These are phyloP conservation scores for Tichodroma muraria DNA, from an alignment of 2,113 vertebrate genomes.

Conservation along the genomic window DNA sequence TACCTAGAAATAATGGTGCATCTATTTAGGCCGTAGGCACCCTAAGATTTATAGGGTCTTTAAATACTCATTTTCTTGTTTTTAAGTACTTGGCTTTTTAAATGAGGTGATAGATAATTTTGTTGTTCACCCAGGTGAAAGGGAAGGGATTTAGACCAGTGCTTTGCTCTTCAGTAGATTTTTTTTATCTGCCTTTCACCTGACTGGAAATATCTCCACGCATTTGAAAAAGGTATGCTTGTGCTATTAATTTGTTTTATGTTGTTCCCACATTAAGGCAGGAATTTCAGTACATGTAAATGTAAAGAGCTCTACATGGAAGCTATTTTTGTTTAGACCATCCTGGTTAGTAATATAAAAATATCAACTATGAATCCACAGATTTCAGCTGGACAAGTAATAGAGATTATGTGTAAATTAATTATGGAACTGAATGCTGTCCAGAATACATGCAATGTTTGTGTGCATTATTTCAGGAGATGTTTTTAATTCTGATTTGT, in stretches of 20 bases:
- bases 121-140: background rate
- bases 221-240: background rate
- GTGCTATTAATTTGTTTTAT: background rate
- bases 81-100: slow-evolving; percentile 24
- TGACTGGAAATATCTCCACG: background rate
- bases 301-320: background rate
- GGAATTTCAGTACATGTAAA: background rate
- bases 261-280: background rate
- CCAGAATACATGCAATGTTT: background rate
- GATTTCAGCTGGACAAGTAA: background rate
- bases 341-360: background rate
- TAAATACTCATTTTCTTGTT: slow-evolving; percentile 17
- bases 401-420: background rate
- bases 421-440: background rate
- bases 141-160: background rate
- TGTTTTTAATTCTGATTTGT: background rate
- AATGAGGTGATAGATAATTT: background rate
- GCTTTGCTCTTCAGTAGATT: background rate
- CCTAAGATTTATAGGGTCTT: background rate
- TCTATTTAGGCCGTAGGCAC: background rate
- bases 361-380: background rate
- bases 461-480: background rate
- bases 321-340: background rate
- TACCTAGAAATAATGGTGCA: background rate
- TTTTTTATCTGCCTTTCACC: background rate